phyloP scores from a whole-genome alignment of 2,797 vertebrate genomes.

The Ataeniobius toweri region DNA sequence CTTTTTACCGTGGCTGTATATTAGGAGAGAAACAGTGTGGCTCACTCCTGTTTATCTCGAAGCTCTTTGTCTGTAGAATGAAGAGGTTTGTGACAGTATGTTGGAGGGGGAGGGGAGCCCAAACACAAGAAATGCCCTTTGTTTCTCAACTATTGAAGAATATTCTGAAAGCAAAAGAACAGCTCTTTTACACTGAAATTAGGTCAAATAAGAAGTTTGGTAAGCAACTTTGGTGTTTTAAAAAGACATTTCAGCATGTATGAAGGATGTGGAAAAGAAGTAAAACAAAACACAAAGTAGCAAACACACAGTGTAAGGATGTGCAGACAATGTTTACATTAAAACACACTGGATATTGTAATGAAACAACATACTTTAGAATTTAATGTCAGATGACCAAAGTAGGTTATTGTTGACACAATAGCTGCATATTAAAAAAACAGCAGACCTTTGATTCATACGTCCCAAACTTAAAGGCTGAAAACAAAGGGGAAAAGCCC shows the following conservation, averaged over 20 bases:
- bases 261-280: slow-evolving; percentile 6
- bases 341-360: neutral
- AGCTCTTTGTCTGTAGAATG: slow-evolving; percentile 63
- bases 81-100: slow-evolving; percentile 58
- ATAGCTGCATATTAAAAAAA: neutral
- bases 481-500: neutral
- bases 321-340: neutral
- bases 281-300: neutral
- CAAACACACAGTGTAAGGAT: neutral
- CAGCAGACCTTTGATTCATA: neutral
- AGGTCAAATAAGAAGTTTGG: slow-evolving; percentile 48
- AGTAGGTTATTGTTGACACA: neutral
- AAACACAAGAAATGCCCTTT: slow-evolving; percentile 70
- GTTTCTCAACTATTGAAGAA: slow-evolving; percentile 69
- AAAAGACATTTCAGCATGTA: neutral
- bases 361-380: neutral
- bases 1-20: neutral
- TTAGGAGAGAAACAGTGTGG: slow-evolving; percentile 10
- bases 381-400: neutral
- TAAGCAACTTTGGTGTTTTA: slow-evolving; percentile 28
- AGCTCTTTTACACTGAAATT: slow-evolving; percentile 38
- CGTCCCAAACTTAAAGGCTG: neutral
- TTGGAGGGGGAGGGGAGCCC: slow-evolving; percentile 54
- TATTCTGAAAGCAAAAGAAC: slow-evolving; percentile 56
- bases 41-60: slow-evolving; percentile 52